Evolutionary conservation across 2,888 invertebrate species (phyloP).

Genomic region (Pimpla rufipes): DNA sequence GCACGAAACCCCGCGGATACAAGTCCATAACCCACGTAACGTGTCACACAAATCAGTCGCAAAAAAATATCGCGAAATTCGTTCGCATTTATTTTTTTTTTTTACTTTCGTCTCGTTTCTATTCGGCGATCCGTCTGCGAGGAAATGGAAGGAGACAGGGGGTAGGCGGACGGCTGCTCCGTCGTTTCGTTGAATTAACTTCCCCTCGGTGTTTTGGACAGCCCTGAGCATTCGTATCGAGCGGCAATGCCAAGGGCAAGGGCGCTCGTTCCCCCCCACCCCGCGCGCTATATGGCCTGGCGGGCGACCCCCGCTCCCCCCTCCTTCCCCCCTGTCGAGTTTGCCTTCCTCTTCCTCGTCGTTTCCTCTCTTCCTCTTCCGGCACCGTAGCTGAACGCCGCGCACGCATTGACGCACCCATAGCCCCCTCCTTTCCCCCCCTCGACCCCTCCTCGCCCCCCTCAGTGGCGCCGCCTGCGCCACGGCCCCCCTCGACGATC

Average conservation of each 20-base stretch:
- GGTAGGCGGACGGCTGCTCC: slow-evolving; percentile 53
- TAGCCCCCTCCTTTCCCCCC: slow-evolving; percentile 32
- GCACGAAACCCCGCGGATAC: no score
- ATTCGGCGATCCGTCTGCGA: slow-evolving; percentile 39
- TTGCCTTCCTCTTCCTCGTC: slow-evolving; percentile 57
- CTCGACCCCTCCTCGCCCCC: slow-evolving; percentile 12
- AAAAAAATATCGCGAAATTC: not conserved
- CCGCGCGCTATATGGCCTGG: slow-evolving; percentile 62
- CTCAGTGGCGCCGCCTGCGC: slow-evolving; percentile 41
- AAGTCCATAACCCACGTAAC: no score
- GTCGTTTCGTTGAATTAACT: slow-evolving; percentile 56
- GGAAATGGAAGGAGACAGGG: slow-evolving; percentile 36
- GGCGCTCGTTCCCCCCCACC: slow-evolving; percentile 81
- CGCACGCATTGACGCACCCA: slow-evolving; percentile 43
- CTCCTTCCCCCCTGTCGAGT: slow-evolving; percentile 9
- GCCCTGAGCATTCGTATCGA: slow-evolving; percentile 84
- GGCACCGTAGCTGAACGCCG: slow-evolving; percentile 22
- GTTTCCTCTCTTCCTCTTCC: slow-evolving; percentile 72
- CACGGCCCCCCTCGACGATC: slow-evolving; percentile 43
- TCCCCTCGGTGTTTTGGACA: slow-evolving; percentile 81
- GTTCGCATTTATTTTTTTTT: not conserved
- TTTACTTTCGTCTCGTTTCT: slow-evolving; percentile 1
- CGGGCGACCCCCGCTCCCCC: slow-evolving; percentile 35
- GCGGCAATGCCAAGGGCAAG: slow-evolving; percentile 86
- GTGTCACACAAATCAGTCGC: no score